A percentile compares a stretch with the other conserved stretches of the same genome.
These are phyloP conservation scores for Ctenodactylus gundi DNA, from an alignment of 2,113 vertebrate species.

Conservation along the genomic window DNA sequence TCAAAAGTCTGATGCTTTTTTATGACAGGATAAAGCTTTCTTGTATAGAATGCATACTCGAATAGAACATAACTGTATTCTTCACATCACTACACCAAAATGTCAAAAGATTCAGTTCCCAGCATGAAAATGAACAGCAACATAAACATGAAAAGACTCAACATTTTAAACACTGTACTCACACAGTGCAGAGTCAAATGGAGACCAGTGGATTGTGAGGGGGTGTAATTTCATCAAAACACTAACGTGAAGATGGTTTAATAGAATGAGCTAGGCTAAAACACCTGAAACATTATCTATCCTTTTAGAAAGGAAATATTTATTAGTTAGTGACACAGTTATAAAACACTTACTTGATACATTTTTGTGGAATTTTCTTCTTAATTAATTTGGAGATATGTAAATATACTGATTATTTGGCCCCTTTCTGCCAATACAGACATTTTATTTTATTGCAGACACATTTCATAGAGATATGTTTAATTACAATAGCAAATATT, in stretches of 20 bases:
- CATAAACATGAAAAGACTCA: neutral
- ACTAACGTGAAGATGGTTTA: neutral
- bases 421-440: neutral
- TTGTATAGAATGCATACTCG: neutral
- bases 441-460: neutral
- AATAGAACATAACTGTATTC: neutral
- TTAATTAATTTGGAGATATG: neutral
- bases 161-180: neutral
- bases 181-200: neutral
- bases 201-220: neutral
- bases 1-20: slow-evolving; percentile 28
- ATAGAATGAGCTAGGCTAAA: neutral
- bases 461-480: neutral
- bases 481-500: neutral
- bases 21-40: slow-evolving; percentile 58
- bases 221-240: neutral
- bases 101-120: slow-evolving; percentile 69
- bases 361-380: neutral
- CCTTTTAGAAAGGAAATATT: fast-evolving
- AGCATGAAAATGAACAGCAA: slow-evolving; percentile 59
- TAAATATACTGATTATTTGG: neutral
- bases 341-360: neutral
- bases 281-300: neutral
- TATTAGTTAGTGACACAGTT: neutral
- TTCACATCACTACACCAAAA: slow-evolving; percentile 65